phyloP scores from a whole-genome alignment of 2,888 invertebrate species.

The Cynaeus angustus region DNA sequence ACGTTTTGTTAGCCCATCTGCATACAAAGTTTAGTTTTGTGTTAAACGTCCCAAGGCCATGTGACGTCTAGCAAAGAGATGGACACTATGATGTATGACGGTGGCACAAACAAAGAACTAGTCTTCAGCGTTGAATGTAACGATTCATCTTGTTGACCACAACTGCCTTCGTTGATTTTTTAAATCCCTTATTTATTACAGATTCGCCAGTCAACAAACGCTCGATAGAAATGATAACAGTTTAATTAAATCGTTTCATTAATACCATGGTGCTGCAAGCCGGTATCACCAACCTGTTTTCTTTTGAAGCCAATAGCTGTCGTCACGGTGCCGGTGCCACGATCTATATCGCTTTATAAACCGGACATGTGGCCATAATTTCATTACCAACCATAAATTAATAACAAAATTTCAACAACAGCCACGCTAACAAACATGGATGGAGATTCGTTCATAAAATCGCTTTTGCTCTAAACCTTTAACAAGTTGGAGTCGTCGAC shows the following conservation, averaged over 20 bases:
- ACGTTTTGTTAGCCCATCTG: constrained; percentile 50
- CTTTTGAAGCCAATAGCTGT: constrained; percentile 34
- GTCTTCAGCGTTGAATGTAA: constrained; percentile 62
- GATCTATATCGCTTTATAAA: constrained; percentile 45
- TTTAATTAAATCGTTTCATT: constrained; percentile 49
- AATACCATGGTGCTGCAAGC: constrained; percentile 35
- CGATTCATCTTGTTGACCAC: constrained; percentile 64
- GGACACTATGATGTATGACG: constrained; percentile 65
- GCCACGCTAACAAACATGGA: constrained; percentile 11
- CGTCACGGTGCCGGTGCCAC: constrained; percentile 37
- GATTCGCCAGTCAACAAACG: constrained; percentile 31
- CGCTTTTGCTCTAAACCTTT: not conserved
- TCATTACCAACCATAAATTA: constrained; percentile 47
- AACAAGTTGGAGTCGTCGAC: constrained; percentile 8
- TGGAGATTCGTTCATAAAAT: constrained; percentile 9
- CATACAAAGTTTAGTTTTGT: constrained; percentile 53
- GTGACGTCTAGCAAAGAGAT: constrained; percentile 58
- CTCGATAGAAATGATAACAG: constrained; percentile 41
- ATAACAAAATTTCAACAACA: constrained; percentile 45
- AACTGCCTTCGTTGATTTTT: constrained; percentile 54
- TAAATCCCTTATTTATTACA: constrained; percentile 52
- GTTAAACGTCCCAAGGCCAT: constrained; percentile 56
- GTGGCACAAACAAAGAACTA: constrained; percentile 62
- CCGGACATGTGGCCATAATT: constrained; percentile 41
- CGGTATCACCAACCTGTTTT: constrained; percentile 37